A percentile compares a stretch with the other conserved stretches of the same genome.
Evolutionary conservation across 2,797 vertebrate species (phyloP).

Genomic region (Anableps anableps): DNA sequence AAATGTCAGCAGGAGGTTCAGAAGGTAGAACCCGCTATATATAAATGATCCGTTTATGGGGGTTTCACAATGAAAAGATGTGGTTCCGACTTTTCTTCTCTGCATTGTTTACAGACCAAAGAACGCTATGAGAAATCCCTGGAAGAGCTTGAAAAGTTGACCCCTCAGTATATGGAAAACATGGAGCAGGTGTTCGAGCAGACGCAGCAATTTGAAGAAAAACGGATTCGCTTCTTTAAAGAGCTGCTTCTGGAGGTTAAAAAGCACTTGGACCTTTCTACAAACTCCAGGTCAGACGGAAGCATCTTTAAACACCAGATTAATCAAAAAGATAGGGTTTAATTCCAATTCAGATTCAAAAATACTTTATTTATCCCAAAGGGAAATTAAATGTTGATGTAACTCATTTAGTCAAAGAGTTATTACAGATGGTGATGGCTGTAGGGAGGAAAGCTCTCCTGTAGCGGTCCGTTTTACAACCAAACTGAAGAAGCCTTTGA

Average conservation of each 20-base stretch:
- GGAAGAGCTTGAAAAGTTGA: constrained; percentile 90
- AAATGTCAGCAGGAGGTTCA: constrained; percentile 95
- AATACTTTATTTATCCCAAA: no score
- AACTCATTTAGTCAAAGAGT: no score
- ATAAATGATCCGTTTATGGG: neutral
- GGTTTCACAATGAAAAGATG: neutral
- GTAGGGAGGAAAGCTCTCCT: no score
- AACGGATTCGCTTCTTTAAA: constrained; percentile 90
- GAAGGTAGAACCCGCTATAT: constrained; percentile 82
- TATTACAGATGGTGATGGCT: no score
- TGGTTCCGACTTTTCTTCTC: neutral
- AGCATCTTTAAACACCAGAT: neutral
- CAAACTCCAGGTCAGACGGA: constrained; percentile 85
- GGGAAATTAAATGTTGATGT: no score
- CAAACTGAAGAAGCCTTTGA: no score
- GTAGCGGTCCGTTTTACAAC: no score
- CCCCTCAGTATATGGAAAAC: constrained; percentile 98
- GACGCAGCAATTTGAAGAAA: constrained; percentile 97
- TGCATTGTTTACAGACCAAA: constrained; percentile 80
- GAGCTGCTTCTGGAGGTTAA: constrained; percentile 92
- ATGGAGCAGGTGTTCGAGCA: constrained; percentile 99
- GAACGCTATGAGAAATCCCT: constrained; percentile 94
- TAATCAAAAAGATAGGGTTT: constrained; percentile 39
- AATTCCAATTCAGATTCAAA: no score
- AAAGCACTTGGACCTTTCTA: constrained; percentile 95